Evolutionary conservation across 2,797 vertebrate species (phyloP).

Genomic region (Carcharodon carcharias): DNA sequence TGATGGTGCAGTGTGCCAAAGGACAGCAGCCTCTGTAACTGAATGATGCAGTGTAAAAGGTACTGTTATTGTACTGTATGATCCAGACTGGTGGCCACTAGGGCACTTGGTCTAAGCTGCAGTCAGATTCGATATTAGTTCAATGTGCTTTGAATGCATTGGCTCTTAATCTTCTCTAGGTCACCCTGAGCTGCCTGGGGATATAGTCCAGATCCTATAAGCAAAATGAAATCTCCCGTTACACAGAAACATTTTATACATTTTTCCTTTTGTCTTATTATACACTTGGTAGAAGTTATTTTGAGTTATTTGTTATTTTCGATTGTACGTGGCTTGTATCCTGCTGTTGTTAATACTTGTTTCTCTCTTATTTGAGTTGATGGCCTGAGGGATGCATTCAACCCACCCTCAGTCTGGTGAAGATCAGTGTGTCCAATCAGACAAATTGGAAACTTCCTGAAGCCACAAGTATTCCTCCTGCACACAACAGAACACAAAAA

Average conservation of each 20-base stretch:
- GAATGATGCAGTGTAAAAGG: neutral
- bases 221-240: neutral
- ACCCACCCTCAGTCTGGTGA: neutral
- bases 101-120: neutral
- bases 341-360: neutral
- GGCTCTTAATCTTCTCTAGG: neutral
- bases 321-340: no score
- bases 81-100: neutral
- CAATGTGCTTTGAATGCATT: neutral
- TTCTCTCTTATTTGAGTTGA: neutral
- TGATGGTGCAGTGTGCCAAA: neutral
- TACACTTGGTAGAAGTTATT: neutral
- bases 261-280: neutral
- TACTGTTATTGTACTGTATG: neutral
- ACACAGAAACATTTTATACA: neutral
- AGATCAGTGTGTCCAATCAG: conserved; percentile 43
- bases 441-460: conserved; percentile 48
- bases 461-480: conserved; percentile 48
- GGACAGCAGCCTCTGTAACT: neutral
- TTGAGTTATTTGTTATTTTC: no score
- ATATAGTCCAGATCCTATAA: neutral
- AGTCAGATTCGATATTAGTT: neutral
- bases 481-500: neutral
- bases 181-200: neutral
- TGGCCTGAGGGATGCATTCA: neutral